A percentile compares a stretch with the other conserved stretches of the same genome.
These are phyloP conservation scores for Chiroxiphia lanceolata DNA, from an alignment of 2,797 vertebrate genomes.

Conservation along the genomic window DNA sequence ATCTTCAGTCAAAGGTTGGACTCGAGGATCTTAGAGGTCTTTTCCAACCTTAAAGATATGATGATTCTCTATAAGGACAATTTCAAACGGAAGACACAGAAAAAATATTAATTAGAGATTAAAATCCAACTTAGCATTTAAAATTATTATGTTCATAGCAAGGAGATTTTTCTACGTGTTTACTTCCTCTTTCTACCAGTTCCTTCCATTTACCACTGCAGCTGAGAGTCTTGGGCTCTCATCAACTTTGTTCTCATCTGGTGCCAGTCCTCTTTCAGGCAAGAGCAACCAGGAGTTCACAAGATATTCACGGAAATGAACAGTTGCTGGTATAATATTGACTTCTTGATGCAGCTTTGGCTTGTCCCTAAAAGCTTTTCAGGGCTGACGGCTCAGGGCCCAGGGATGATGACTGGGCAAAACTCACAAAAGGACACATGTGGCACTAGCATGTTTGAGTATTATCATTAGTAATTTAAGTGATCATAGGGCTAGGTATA, in stretches of 20 bases:
- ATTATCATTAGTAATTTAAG: neutral
- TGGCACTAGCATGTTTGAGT: neutral
- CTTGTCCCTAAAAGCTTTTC: neutral
- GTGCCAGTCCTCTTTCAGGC: neutral
- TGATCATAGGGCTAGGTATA: neutral
- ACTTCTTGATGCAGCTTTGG: neutral
- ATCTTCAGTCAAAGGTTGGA: neutral
- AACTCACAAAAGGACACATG: neutral
- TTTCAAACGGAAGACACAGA: neutral
- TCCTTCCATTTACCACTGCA: neutral
- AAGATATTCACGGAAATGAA: neutral
- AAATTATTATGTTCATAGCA: neutral
- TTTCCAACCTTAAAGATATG: neutral
- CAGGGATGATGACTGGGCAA: neutral
- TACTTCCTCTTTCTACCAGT: neutral
- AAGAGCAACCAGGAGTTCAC: neutral
- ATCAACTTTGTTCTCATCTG: neutral
- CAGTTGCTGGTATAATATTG: neutral
- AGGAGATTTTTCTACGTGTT: neutral
- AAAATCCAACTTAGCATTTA: neutral
- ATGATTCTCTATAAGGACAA: neutral
- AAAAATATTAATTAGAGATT: neutral
- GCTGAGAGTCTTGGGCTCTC: neutral
- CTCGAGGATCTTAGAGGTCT: neutral
- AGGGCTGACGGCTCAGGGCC: neutral